Base-by-base conservation (phyloP, 1,140 invertebrate genomes). In the Mercenaria mercenaria region DNA sequence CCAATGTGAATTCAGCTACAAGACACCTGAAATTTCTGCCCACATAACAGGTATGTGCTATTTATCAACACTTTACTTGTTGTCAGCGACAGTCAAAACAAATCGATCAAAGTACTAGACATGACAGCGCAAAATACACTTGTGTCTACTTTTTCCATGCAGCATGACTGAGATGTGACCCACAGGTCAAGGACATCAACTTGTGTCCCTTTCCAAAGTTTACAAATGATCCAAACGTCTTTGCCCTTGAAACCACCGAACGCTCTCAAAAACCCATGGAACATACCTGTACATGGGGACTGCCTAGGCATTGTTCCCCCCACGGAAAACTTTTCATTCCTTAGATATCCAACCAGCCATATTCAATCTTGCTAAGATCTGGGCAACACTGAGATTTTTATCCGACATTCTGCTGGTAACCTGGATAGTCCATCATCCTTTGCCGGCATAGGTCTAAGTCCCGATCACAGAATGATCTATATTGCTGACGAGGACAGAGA, bases 391-490 rank as follows among this genome's bases (percentile, higher is more conserved):
- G n/a, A 56, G 20, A 11, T 56, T 23, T 13, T 20, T 8, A 4
- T 20, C 10, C 3, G 52, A 11, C 52, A 56, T 20, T 3, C 52
- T 11, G 52, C n/a, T 23, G 20, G n/a, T 29, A 29, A 20, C 29
- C 59, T 29, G 26, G n/a, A 26, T 1, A n/a, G 59, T 6, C 1
- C 3, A 29, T 29, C 59, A 1, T 29, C n/a, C 10, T 29, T n/a
- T 6, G 26, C 59, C n/a, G 26, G 59, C 59, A 26, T 64, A 1
- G 59, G 59, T 29, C 1, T 64, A 6, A 64, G 59, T 29, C 59
- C 59, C 15, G 59, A 64, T 64, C 59, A 64, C 26, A 64, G 29
- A 64, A 64, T 64, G 59, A 64, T 64, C 59, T 64, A 64, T 15
- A 15, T 64, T 11, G 59, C 59, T 29, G 59, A 64, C 59, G 10